Conservation (phyloP, 2,113 vertebrate genomes). For the Centrocercus urophasianus region DNA sequence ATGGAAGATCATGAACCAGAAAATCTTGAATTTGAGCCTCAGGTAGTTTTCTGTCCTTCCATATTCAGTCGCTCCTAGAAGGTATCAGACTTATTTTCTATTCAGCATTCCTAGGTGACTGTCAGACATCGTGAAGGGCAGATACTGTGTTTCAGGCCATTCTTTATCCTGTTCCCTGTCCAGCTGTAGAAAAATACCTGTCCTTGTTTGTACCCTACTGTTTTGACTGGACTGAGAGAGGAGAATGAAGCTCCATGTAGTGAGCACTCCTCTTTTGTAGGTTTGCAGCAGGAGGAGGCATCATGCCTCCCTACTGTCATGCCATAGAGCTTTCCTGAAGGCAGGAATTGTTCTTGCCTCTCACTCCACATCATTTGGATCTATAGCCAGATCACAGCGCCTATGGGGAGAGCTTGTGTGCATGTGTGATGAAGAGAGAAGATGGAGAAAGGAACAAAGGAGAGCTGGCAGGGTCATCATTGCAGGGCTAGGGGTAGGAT, state of each 20-base stretch:
- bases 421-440: not conserved
- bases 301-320: not conserved
- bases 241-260: not conserved
- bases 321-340: not conserved
- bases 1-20: conserved; percentile 40
- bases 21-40: conserved; percentile 38
- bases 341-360: not conserved
- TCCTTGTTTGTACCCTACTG: not conserved
- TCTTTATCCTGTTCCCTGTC: not conserved
- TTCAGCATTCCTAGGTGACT: not conserved
- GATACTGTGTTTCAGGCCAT: not conserved
- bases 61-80: not conserved
- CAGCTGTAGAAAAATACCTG: not conserved
- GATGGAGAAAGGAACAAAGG: not conserved
- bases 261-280: not conserved
- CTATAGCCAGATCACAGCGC: not conserved
- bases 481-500: not conserved
- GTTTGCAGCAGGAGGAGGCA: not conserved
- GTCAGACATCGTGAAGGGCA: not conserved
- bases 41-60: conserved; percentile 21
- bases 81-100: not conserved
- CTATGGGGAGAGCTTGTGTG: not conserved
- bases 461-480: not conserved
- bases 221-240: not conserved
- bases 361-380: not conserved